Evolutionary conservation across 1,140 invertebrate genomes (phyloP), one percentile per base, ranked within the genome.

Genomic region (Dysdera silvatica): DNA sequence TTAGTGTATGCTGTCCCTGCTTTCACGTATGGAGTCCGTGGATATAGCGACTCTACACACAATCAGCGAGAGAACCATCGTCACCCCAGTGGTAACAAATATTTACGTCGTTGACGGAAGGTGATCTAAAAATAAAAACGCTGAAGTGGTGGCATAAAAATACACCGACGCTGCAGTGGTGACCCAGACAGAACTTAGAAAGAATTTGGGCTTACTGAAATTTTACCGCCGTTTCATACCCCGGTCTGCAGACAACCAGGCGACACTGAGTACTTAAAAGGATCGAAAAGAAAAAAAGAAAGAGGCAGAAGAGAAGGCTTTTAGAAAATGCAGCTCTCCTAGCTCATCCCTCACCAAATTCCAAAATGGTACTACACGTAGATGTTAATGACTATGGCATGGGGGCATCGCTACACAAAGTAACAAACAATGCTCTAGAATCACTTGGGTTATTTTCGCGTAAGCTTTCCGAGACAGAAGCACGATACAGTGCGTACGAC

Each of bases 161-260:
- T n/a, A n/a, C n/a, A n/a, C n/a, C n/a, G n/a, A n/a, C n/a, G n/a
- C n/a, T n/a, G n/a, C n/a, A n/a, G n/a, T n/a, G n/a, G n/a, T n/a
- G n/a, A n/a, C n/a, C n/a, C n/a, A n/a, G n/a, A n/a, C n/a, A n/a
- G 57, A 75, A 61, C 37, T 78, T 5, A 64, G 71, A 37, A 52
- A 69, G 8, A 76, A 74, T 63, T 24, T 75, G 8, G 77, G 75
- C 1, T 52, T 76, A n/a, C 51, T 78, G 2, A 77, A 76, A 53
- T 76, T 73, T 68, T 79, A 78, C 41, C 2, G 31, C 16, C 14
- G 47, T 1, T 55, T 58, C 28, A 4, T 69, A 12, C 55, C 40
- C 24, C 45, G 58, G 31, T 41, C 20, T 35, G 59, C 54, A 35
- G 20, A 45, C 2, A 23, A 35, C 1, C 37, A 41, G 24, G 10